Conservation (phyloP, 2,113 vertebrate genomes). For the Corythornis vintsioides region DNA sequence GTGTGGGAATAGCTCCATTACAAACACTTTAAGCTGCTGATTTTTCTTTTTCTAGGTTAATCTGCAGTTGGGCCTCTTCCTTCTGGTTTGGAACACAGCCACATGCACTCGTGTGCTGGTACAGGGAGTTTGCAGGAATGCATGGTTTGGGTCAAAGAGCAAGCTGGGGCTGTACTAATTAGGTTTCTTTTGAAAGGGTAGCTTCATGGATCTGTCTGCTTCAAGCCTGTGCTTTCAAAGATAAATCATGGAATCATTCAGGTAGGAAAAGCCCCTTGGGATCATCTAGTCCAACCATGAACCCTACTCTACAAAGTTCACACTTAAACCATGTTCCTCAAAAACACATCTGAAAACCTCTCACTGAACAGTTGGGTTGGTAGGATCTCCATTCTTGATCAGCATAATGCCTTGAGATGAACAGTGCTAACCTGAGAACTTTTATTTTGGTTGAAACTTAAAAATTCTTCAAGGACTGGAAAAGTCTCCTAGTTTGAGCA, state of each 20-base stretch:
- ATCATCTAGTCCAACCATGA: no score
- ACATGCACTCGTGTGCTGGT: background rate
- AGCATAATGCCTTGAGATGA: background rate
- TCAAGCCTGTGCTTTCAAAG: background rate
- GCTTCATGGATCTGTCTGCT: background rate
- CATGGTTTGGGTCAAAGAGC: background rate
- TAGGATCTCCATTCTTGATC: background rate
- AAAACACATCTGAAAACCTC: no score
- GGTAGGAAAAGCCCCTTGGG: no score
- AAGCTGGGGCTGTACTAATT: background rate
- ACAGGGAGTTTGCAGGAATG: background rate
- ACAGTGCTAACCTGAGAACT: background rate
- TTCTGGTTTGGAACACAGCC: background rate
- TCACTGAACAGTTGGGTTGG: background rate
- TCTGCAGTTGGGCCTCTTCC: background rate
- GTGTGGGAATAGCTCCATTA: background rate
- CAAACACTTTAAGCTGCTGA: background rate
- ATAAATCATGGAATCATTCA: no score
- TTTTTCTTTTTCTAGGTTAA: background rate
- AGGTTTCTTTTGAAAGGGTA: background rate
- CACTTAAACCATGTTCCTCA: no score
- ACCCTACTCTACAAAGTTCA: no score
- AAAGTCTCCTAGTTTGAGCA: background rate
- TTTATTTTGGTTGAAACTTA: background rate
- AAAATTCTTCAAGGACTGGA: background rate